These are phyloP conservation scores for Poecile montanus DNA, from an alignment of 2,797 vertebrate species.

Conservation along the genomic window DNA sequence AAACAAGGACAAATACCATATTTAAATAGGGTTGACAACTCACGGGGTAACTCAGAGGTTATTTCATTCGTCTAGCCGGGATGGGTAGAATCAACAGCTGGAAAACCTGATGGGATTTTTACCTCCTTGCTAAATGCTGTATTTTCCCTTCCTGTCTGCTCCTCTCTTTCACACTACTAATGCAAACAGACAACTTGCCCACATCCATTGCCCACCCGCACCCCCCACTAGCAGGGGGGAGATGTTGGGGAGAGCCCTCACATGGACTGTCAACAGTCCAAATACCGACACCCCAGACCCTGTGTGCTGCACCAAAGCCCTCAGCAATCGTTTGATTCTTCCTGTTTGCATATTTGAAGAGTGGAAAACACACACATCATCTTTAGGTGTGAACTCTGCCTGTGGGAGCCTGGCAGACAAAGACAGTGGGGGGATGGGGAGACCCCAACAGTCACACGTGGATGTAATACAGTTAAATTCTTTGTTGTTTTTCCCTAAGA, in stretches of 20 bases:
- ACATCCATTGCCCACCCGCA: no score
- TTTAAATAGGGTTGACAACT: background rate
- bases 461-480: background rate
- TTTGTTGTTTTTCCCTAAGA: background rate
- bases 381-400: background rate
- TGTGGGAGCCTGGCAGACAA: background rate
- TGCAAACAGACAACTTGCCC: background rate
- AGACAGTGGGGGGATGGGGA: background rate
- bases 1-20: no score
- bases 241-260: background rate
- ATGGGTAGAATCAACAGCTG: background rate
- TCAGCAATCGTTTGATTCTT: background rate
- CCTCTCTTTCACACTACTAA: background rate
- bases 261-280: background rate
- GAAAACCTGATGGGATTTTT: background rate
- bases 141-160: background rate
- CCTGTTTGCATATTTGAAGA: background rate
- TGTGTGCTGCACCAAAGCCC: background rate
- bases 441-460: background rate
- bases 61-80: background rate
- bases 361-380: background rate
- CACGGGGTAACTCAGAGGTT: background rate
- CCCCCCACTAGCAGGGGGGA: accelerated
- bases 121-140: background rate
- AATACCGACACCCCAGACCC: background rate